phyloP scores from a whole-genome alignment of 2,888 invertebrate genomes.

The Drosophila mayaguana region DNA sequence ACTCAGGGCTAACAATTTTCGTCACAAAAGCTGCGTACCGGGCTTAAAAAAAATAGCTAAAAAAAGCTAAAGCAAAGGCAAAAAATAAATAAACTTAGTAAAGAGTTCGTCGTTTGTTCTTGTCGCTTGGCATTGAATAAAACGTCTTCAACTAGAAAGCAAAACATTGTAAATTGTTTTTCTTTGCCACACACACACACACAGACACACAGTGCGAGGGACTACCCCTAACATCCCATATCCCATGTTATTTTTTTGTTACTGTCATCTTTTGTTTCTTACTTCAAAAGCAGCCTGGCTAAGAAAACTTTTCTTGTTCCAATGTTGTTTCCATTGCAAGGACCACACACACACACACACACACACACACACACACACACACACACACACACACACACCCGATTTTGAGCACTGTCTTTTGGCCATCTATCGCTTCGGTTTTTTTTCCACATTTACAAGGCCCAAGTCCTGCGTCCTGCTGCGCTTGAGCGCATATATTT shows the following conservation, averaged over 20 bases:
- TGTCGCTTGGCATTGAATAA: conserved; percentile 71
- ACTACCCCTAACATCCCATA: conserved; percentile 23
- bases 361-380: conserved; percentile 21
- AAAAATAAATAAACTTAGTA: conserved; percentile 45
- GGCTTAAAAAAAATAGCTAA: conserved; percentile 28
- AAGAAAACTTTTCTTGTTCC: conserved; percentile 54
- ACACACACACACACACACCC: conserved; percentile 1
- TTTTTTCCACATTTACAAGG: conserved; percentile 1
- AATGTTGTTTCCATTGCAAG: conserved; percentile 58
- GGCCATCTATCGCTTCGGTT: not conserved
- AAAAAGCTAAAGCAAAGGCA: conserved; percentile 3
- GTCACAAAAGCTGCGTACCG: conserved; percentile 57
- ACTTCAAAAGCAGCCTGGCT: conserved; percentile 64
- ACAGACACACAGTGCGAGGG: not conserved
- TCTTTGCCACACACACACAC: conserved; percentile 58
- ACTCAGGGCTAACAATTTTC: conserved; percentile 67
- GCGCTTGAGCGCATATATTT: conserved; percentile 69
- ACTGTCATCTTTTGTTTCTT: conserved; percentile 61
- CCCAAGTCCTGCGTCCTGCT: conserved; percentile 49
- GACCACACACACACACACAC: conserved; percentile 23
- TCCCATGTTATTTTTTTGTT: conserved; percentile 62
- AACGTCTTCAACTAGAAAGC: conserved; percentile 75
- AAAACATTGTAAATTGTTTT: conserved; percentile 81
- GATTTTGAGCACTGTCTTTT: conserved; percentile 14
- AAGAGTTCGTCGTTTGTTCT: conserved; percentile 55